These are phyloP conservation scores for Idaea dimidiata DNA, from an alignment of 2,888 invertebrate species.

Conservation along the genomic window DNA sequence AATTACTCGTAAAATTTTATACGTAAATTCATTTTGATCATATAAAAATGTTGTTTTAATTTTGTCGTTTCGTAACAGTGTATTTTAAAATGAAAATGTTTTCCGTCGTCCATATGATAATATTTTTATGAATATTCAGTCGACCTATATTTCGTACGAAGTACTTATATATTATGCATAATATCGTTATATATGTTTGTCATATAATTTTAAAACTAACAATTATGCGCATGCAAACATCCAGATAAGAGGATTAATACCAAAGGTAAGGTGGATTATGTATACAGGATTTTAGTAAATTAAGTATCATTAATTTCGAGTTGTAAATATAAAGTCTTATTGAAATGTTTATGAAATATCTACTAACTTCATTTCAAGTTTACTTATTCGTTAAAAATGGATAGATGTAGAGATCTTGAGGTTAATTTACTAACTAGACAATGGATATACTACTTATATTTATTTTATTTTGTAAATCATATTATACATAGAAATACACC, in stretches of 20 bases:
- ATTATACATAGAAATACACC: too few species aligned
- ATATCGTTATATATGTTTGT: conserved; percentile 16
- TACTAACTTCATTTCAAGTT: neutral
- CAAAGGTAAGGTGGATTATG: conserved; percentile 72
- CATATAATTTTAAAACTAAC: conserved; percentile 18
- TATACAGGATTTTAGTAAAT: neutral
- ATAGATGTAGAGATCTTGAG: too few species aligned
- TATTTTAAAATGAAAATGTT: neutral
- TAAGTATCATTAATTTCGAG: neutral
- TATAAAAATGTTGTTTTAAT: neutral
- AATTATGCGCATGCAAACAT: conserved; percentile 53
- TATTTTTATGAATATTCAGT: conserved; percentile 17
- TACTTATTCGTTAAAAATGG: too few species aligned
- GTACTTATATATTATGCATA: neutral
- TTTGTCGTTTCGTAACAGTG: neutral
- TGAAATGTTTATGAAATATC: neutral
- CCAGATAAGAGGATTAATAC: conserved; percentile 82
- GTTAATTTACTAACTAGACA: too few species aligned
- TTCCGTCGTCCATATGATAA: conserved; percentile 8
- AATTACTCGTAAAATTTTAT: neutral
- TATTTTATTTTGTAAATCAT: too few species aligned
- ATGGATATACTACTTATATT: too few species aligned
- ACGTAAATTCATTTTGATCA: neutral
- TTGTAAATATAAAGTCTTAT: neutral
- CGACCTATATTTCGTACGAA: conserved; percentile 4